Percentiles rank a stretch among this genome's conserved stretches.
Conservation (phyloP, 2,113 vertebrate species). For the Pan paniscus region DNA sequence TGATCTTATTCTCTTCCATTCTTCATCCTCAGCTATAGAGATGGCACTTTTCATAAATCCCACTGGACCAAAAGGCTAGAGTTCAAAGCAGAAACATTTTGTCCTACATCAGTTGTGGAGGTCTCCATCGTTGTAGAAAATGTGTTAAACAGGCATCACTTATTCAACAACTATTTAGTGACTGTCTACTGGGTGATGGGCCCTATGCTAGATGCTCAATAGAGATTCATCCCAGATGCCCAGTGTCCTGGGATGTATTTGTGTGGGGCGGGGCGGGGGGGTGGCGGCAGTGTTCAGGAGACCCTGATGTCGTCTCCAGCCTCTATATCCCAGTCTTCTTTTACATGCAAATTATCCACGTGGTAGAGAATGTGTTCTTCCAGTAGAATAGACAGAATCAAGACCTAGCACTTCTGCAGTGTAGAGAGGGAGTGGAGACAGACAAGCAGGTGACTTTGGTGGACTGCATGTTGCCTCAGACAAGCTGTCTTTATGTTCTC, state of each 20-base stretch:
- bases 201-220: background rate
- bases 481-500: background rate
- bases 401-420: background rate
- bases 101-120: background rate
- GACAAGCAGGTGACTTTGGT: background rate
- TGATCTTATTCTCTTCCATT: constrained; percentile 88
- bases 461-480: background rate
- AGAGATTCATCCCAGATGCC: background rate
- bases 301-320: background rate
- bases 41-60: constrained; percentile 75
- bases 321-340: background rate
- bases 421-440: background rate
- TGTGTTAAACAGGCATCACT: background rate
- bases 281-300: background rate
- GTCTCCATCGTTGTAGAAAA: background rate
- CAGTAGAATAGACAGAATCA: background rate
- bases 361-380: background rate
- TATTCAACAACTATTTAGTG: background rate
- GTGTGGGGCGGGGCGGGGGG: background rate
- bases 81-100: background rate
- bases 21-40: constrained; percentile 82
- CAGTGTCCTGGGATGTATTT: background rate
- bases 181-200: background rate
- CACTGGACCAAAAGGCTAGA: constrained; percentile 63
- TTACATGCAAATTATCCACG: background rate